Conservation (phyloP, 2,113 vertebrate species). For the Elgaria multicarinata region DNA sequence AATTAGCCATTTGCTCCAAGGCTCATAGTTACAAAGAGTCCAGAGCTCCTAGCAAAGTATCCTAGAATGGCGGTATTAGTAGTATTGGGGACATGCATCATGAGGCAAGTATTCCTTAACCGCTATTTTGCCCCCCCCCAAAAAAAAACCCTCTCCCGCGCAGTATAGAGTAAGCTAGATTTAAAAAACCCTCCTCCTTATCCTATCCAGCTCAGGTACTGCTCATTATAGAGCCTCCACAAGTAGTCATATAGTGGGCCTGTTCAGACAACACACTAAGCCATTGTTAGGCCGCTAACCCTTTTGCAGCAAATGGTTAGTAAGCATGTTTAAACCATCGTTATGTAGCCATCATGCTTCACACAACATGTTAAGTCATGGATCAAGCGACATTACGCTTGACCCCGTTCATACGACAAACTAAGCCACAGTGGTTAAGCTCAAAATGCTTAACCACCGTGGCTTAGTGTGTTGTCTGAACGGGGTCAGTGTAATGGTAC, state of each 20-base stretch:
- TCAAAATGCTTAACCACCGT: no score
- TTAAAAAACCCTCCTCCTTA: background rate
- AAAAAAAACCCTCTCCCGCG: background rate
- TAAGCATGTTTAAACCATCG: no score
- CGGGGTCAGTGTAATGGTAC: background rate
- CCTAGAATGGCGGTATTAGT: background rate
- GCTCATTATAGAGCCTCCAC: background rate
- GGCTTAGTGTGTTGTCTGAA: no score
- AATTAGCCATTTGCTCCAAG: background rate
- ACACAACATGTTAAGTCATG: no score
- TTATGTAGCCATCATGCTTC: no score
- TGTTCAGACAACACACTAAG: no score
- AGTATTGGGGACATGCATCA: background rate
- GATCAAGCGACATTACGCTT: no score
- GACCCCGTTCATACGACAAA: no score
- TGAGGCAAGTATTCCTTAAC: background rate
- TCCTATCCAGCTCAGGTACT: background rate
- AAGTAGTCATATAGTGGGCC: background rate
- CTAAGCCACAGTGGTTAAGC: no score
- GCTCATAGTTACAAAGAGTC: background rate
- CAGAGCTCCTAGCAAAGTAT: background rate
- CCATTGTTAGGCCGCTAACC: no score
- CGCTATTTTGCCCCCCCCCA: background rate
- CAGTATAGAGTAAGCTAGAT: background rate
- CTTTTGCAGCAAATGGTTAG: no score